These are phyloP conservation scores for Lepidurus couesii DNA, from an alignment of 1,140 invertebrate species.

Conservation along the genomic window DNA sequence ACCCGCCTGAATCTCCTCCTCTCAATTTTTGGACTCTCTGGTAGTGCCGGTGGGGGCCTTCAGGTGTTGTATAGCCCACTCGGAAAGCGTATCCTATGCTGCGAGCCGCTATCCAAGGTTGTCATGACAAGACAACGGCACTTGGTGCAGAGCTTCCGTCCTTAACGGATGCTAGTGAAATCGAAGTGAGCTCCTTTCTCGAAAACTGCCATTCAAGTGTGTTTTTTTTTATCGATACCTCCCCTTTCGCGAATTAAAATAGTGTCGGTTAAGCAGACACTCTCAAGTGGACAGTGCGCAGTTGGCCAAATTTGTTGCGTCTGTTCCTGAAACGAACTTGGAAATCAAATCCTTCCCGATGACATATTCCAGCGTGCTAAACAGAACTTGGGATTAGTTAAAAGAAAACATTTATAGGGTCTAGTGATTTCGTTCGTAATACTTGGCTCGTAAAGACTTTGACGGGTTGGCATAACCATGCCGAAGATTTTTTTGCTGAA, in stretches of 20 bases:
- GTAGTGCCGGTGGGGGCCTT: background rate
- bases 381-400: no score
- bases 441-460: background rate
- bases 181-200: background rate
- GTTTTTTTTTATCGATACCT: background rate
- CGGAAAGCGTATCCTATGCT: no score
- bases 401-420: no score
- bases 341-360: no score
- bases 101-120: slow-evolving; percentile 3
- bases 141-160: slow-evolving; percentile 20
- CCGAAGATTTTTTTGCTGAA: slow-evolving; percentile 85
- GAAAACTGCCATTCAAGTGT: background rate
- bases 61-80: background rate
- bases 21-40: background rate
- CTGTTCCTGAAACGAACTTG: no score
- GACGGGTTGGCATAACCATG: slow-evolving; percentile 49
- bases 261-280: no score
- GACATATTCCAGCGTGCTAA: no score
- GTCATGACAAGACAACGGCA: slow-evolving; percentile 21
- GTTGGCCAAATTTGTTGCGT: no score
- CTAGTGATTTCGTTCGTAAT: background rate
- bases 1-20: background rate
- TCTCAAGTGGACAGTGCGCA: no score
- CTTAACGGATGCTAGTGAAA: slow-evolving; percentile 22
- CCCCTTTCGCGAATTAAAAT: background rate